These are phyloP conservation scores for Petromus typicus DNA, from an alignment of 2,113 vertebrate genomes.

Conservation along the genomic window DNA sequence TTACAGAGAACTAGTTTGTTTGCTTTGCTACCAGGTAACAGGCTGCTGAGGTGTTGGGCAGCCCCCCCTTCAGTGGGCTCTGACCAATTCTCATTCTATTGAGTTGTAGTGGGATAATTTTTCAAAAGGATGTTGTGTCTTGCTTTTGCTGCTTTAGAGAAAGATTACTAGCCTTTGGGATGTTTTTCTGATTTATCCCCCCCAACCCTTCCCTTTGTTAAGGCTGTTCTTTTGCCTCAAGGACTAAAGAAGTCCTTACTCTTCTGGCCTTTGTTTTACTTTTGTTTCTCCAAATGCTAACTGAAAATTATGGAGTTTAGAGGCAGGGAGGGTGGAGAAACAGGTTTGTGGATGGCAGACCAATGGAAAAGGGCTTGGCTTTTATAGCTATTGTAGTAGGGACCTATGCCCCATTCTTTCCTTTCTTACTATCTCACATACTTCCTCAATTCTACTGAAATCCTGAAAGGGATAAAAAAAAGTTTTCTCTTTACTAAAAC, in stretches of 20 bases:
- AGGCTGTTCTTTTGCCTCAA: background rate
- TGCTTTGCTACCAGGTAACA: background rate
- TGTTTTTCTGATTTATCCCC: background rate
- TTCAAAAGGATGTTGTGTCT: background rate
- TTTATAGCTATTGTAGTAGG: background rate
- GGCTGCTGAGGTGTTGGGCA: background rate
- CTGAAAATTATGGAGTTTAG: background rate
- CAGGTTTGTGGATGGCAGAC: background rate
- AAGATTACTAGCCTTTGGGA: background rate
- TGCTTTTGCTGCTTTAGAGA: background rate
- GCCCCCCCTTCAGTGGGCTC: background rate
- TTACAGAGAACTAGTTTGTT: background rate
- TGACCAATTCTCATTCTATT: background rate
- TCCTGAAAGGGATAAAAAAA: background rate
- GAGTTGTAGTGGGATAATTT: background rate
- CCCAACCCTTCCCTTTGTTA: background rate
- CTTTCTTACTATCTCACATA: background rate
- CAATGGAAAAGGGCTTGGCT: background rate
- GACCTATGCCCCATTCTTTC: background rate
- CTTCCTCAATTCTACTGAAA: background rate
- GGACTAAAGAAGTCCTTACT: background rate
- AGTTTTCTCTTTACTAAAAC: background rate
- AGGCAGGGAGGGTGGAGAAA: background rate
- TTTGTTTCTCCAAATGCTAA: background rate
- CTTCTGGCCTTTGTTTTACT: background rate